Conservation (phyloP, 2,888 invertebrate genomes). For the Cataglyphis albicans region DNA sequence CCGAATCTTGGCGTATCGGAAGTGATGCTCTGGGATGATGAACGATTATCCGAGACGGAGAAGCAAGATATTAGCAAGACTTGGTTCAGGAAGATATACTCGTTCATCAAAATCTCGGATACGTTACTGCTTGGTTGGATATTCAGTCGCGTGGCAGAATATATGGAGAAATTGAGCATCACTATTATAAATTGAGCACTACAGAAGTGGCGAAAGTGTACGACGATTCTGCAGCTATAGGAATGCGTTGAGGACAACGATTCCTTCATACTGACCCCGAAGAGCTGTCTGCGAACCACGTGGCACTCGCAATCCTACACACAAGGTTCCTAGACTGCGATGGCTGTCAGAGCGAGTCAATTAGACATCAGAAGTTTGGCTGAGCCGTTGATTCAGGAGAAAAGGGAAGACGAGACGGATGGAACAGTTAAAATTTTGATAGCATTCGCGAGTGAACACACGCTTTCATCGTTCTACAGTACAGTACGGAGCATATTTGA, state of each 20-base stretch:
- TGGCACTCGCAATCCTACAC: constrained; percentile 95
- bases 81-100: constrained; percentile 97
- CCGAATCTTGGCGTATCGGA: constrained; percentile 94
- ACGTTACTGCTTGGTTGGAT: constrained; percentile 96
- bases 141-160: constrained; percentile 95
- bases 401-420: constrained; percentile 80
- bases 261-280: constrained; percentile 95
- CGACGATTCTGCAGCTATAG: constrained; percentile 91
- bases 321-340: constrained; percentile 95
- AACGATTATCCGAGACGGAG: constrained; percentile 86
- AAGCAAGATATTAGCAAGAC: constrained; percentile 88
- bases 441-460: constrained; percentile 97
- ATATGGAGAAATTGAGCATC: constrained; percentile 92
- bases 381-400: constrained; percentile 92
- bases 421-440: constrained; percentile 90
- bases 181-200: constrained; percentile 88
- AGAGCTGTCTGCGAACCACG: constrained; percentile 94
- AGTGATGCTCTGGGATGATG: constrained; percentile 94
- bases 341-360: constrained; percentile 95
- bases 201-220: constrained; percentile 92
- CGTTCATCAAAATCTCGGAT: constrained; percentile 96
- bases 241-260: constrained; percentile 88
- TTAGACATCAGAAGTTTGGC: constrained; percentile 95
- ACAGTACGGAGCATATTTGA: constrained; percentile 97
- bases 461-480: constrained; percentile 97